Evolutionary conservation across 2,888 invertebrate species (phyloP), one percentile per base, ranked within the genome.

Genomic region (Heterodera filipjevi): DNA sequence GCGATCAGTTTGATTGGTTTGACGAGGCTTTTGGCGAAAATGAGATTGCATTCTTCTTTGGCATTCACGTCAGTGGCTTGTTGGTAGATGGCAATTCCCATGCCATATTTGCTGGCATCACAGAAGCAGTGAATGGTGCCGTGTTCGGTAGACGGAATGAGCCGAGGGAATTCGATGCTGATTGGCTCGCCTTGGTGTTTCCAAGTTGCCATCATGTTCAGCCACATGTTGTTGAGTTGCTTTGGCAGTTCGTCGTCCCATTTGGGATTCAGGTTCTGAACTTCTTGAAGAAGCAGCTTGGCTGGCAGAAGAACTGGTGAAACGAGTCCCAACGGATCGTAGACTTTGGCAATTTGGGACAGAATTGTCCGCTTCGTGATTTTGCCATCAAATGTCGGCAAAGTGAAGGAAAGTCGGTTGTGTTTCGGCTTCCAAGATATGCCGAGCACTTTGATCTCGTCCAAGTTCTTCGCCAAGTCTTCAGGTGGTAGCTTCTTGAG

Each of bases 271-370:
- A 49, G 16, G 22, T 66, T 49, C 72, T 80, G 77, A 22, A 80
- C 16, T n/a, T 22, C 10, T 68, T 80, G 81, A 6, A 81, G 44
- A 32, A 77, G 33, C 12, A 12, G 30, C 39, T 81, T 81, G n/a
- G 70, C n/a, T 19, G 59, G 59, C 12, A 81, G 27, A 8, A 77
- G 19, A 1, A 70, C 53, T 1, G 81, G 81, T 32, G 35, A 19
- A 0, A 80, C 14, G 12, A 74, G 32, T 75, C 81, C 81, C 10
- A 74, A n/a, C 8, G 81, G 81, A 49, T 81, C 82, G 70, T 70
- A 82, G 22, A 77, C 27, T 16, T 27, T 33, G 10, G 82, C 82
- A 44, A 71, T 64, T 8, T 59, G 30, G 12, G 71, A 33, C 5
- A 82, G 66, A 16, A 77, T 46, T 10, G 33, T 49, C 19, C 82